These are phyloP conservation scores for Chloroceryle inda DNA, from an alignment of 2,797 vertebrate species.

Conservation along the genomic window DNA sequence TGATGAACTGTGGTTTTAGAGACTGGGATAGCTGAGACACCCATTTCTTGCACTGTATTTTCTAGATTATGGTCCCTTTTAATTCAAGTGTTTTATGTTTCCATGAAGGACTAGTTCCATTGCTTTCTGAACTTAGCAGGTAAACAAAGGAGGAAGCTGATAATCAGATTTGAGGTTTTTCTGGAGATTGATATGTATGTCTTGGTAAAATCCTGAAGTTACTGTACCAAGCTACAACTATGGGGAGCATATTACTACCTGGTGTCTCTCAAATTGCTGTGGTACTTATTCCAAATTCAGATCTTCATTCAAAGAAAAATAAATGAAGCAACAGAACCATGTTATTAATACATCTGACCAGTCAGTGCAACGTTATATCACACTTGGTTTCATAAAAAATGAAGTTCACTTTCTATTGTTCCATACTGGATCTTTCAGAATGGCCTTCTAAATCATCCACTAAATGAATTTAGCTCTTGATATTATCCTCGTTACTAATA, in stretches of 20 bases:
- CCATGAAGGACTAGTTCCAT: not conserved
- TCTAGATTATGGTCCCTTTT: not conserved
- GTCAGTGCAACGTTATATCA: slow-evolving; percentile 3
- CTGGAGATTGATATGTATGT: not conserved
- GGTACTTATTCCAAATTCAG: not conserved
- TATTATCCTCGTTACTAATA: not conserved
- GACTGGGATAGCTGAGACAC: not conserved
- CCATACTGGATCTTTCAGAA: not conserved
- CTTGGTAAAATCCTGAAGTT: not conserved
- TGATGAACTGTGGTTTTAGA: not conserved
- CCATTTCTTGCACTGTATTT: not conserved
- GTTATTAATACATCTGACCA: slow-evolving; percentile 24
- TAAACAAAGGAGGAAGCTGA: not conserved
- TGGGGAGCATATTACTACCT: not conserved
- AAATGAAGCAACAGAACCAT: not conserved
- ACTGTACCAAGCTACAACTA: not conserved
- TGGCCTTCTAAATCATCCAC: not conserved
- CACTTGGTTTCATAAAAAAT: slow-evolving; percentile 9
- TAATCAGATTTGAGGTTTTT: not conserved
- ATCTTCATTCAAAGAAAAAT: not conserved
- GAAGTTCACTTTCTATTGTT: not conserved
- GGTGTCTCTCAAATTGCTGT: not conserved
- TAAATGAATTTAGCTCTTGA: not conserved
- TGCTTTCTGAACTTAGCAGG: not conserved
- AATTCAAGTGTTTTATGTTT: not conserved